Evolutionary conservation across 2,888 invertebrate species (phyloP), one percentile per base, ranked within the genome.

Genomic region (Biston stratarius): DNA sequence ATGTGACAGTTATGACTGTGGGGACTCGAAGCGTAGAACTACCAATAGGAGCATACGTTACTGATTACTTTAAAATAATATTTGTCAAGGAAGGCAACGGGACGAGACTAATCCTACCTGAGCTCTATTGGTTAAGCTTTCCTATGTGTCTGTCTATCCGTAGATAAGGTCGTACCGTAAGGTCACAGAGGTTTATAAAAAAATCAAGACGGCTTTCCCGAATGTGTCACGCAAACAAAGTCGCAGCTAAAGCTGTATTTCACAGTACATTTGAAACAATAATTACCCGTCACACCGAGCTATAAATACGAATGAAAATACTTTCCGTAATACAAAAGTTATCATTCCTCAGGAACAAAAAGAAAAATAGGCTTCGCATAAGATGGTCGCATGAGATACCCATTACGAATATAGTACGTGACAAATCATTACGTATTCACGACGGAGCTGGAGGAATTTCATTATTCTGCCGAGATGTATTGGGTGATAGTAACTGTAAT

Each of bases 371-470:
- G 55, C 63, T 58, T 61, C 58, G 63, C 47, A 58, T 53, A 48
- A 58, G 44, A 57, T 51, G 15, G 62, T 52, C 69, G 62, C 63
- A 66, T 69, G 65, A 66, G 55, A 66, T 69, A 60, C 62, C 63
- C 71, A 78, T 76, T 67, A 62, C 61, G 69, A 34, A 48, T 64
- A 62, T 61, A 67, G 56, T 66, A 72, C 75, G 77, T 76, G 82
- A 74, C 73, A 71, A 68, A 69, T 75, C 79, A 83, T 85, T 83
- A 80, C 71, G 80, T 77, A 87, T 86, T 85, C 86, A 76, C 71
- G 71, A 70, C 74, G 75, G 74, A 60, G 67, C 61, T 64, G 66
- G 63, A 69, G 77, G 83, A 83, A 84, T 84, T 85, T 83, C 83
- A 84, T 86, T 82, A 84, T 78, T 74, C 78, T 74, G 67, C 69